Conservation (phyloP, 2,888 invertebrate species). For the Steinernema scapterisci region DNA sequence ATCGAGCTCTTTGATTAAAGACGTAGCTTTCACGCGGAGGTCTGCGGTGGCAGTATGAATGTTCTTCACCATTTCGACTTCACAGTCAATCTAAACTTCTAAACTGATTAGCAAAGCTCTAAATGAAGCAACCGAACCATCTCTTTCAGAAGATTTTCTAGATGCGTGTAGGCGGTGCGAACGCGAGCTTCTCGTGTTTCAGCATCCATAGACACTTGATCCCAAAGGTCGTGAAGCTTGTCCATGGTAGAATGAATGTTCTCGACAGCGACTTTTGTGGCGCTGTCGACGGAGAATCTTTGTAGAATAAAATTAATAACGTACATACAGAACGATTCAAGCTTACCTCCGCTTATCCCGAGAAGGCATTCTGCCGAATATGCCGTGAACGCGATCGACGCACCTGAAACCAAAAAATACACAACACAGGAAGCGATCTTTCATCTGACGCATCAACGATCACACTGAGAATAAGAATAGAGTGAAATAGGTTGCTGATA, state of each 20-base stretch:
- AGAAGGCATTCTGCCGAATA: too few relatives aligned
- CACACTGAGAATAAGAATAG: too few relatives aligned
- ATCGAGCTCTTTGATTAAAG: constrained; percentile 3
- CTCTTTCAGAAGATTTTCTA: constrained; percentile 31
- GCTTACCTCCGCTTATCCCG: too few relatives aligned
- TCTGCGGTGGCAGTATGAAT: background rate
- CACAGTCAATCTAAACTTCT: background rate
- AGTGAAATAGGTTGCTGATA: too few relatives aligned
- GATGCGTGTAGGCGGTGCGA: constrained; percentile 28
- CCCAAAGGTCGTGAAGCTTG: constrained; percentile 31
- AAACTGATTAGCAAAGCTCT: too few relatives aligned
- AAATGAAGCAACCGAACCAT: too few relatives aligned
- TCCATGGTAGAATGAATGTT: constrained; percentile 31
- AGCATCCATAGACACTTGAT: constrained; percentile 33
- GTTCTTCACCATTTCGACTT: background rate
- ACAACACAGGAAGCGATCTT: too few relatives aligned
- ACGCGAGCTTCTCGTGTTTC: constrained; percentile 29
- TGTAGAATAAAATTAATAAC: too few relatives aligned
- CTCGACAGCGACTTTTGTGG: constrained; percentile 5
- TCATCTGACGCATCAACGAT: too few relatives aligned
- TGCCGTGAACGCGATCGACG: too few relatives aligned
- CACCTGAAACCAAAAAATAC: too few relatives aligned
- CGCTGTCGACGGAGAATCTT: constrained; percentile 36
- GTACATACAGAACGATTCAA: too few relatives aligned
- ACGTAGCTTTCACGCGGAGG: background rate